Percentiles rank a stretch among this genome's conserved stretches.
Conservation (phyloP, 2,888 invertebrate genomes). For the Smittia sp. region DNA sequence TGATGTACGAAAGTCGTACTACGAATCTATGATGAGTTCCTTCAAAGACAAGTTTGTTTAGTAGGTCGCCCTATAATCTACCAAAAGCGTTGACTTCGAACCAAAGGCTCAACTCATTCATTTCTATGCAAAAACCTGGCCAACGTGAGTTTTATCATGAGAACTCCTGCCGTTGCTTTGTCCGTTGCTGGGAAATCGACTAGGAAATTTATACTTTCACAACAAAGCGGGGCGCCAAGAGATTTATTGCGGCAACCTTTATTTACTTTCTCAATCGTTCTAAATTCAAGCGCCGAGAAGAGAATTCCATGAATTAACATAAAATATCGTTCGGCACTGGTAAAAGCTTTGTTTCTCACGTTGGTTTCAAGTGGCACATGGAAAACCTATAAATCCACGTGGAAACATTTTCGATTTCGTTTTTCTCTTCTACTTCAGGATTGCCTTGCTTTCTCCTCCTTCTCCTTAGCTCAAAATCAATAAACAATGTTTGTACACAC, state of each 20-base stretch:
- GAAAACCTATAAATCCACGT: constrained; percentile 35
- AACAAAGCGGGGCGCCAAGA: too few relatives aligned
- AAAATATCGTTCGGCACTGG: constrained; percentile 9
- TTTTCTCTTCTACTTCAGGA: not conserved
- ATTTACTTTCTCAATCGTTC: not conserved
- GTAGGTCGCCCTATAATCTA: too few relatives aligned
- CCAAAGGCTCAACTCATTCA: too few relatives aligned
- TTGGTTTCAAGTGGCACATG: constrained; percentile 4
- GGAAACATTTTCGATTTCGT: constrained; percentile 7
- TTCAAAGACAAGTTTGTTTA: too few relatives aligned
- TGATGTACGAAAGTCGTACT: too few relatives aligned
- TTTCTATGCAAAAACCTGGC: too few relatives aligned
- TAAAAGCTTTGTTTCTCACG: constrained; percentile 1
- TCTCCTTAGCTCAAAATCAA: not conserved
- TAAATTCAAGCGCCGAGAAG: not conserved
- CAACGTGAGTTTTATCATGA: too few relatives aligned
- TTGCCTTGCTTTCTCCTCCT: not conserved
- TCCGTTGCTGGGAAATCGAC: too few relatives aligned
- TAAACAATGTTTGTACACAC: constrained; percentile 12
- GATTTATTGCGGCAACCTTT: not conserved
- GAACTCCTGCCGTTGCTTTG: too few relatives aligned
- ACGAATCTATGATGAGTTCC: too few relatives aligned
- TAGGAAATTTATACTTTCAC: too few relatives aligned
- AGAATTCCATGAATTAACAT: constrained; percentile 10
- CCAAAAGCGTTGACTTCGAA: too few relatives aligned